Base-by-base conservation (phyloP, 1,140 invertebrate genomes). In the Zaprionus kolodkinae region DNA sequence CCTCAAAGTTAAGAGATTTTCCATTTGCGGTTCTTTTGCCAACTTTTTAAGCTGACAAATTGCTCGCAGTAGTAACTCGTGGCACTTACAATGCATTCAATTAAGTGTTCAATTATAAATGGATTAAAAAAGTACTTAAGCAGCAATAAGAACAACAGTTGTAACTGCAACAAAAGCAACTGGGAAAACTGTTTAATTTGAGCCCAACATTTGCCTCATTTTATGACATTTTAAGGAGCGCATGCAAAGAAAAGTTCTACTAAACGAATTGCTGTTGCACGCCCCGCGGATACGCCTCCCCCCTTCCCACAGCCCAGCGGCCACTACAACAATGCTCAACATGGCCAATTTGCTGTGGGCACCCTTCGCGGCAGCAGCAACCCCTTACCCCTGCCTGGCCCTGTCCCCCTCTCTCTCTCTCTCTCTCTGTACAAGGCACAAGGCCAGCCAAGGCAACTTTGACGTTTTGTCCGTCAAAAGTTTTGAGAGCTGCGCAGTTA, bases 401-500 rank as follows among this genome's bases (percentile, higher is more conserved):
- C 38, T 9, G 10, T n/a, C n/a, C 25, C 33, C 1, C 35, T 36
- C n/a, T n/a, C n/a, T n/a, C n/a, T n/a, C 40, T 6, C 12, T 7
- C 40, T 45, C n/a, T 9, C 6, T 1, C 40, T 15, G 3, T 30
- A 30, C 27, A 30, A 4, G 3, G 27, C 11, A 21, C 12, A 36
- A 50, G 17, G 45, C 17, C 64, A 40, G 27, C 38, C 35, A 33
- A 21, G 43, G 21, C 50, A 87, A 89, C 85, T 88, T 88, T 88
- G 84, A 89, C 84, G 85, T 84, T 88, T 72, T 78, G 57, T 78
- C 71, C 82, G 77, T 88, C 80, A 87, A 88, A 84, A 84, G 71
- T 89, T 78, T 57, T 54, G 33, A 76, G 88, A 88, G 71, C 70
- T 72, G 64, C 79, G 84, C 69, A 64, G 72, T 71, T 71, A 61